Base-by-base conservation (phyloP, 2,797 vertebrate genomes). In the Ciconia nigra region DNA sequence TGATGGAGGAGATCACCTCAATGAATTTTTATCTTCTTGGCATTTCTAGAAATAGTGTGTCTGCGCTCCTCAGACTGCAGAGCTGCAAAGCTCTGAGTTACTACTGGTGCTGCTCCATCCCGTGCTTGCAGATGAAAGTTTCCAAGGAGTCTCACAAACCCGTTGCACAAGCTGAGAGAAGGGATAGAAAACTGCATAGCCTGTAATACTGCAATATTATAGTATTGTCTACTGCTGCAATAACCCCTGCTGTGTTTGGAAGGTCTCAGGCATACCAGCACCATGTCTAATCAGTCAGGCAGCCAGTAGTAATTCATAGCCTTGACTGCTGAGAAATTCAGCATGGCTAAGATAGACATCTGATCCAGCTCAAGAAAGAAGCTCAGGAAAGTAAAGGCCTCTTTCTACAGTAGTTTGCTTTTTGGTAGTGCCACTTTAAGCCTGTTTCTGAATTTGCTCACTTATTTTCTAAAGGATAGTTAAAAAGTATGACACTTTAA, bases 201-300 rank as follows among this genome's bases (percentile, higher is more conserved):
- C 67, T 47, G 10, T 80, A 78, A 55, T 72, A 29, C 61, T 83
- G 62, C 61, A 76, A 8, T 88, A 24, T 91, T 92, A 7, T 5
- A 58, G 65, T 58, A 76, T 78, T 94, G 87, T 94, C 87, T 91
- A 8, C 58, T 94, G 84, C 89, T 72, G 84, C 76, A 89, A 10
- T 86, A 95, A 83, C 61, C 70, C 63, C 90, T 92, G 86, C 90
- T 95, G 93, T 91, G 92, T 94, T 92, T 91, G 90, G 90, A 94
- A 79, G 76, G 66, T 90, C 83, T 87, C 71, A n/a, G 71, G 57
- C 84, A 72, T 96, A 93, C 84, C 93, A 89, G 76, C 62, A 83
- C 84, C 58, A 59, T 79, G 84, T 87, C 82, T 86, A 93, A 95
- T 89, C 72, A 80, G 77, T 81, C 69, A 72, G 46, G 79, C 89